Conservation (phyloP, 2,797 vertebrate species). For the Sparus aurata region DNA sequence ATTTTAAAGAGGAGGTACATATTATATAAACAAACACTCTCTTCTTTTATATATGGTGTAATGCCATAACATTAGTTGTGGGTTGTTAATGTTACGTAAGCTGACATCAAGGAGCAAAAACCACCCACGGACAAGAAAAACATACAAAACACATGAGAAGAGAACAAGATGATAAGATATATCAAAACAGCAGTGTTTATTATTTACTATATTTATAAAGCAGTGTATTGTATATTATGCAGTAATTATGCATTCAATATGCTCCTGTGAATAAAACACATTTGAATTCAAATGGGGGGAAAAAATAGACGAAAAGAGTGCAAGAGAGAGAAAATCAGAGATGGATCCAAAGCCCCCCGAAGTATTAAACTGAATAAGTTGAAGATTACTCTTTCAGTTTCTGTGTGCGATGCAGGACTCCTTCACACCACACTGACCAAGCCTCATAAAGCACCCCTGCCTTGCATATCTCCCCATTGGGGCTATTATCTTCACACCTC, state of each 20-base stretch:
- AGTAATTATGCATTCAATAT: background rate
- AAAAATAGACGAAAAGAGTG: conserved; percentile 9
- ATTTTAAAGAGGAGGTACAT: background rate
- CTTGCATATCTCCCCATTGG: conserved; percentile 81
- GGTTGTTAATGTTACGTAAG: background rate
- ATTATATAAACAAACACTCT: background rate
- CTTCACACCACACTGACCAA: conserved; percentile 81
- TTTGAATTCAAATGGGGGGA: background rate
- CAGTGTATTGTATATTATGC: background rate
- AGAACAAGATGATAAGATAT: background rate
- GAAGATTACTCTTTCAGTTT: conserved; percentile 64
- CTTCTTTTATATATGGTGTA: too few species aligned
- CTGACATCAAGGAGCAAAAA: background rate
- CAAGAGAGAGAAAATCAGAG: conserved; percentile 17
- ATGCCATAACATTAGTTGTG: background rate
- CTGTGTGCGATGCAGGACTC: conserved; percentile 70
- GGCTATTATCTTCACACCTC: conserved; percentile 86
- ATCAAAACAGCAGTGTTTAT: background rate
- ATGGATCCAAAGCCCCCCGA: conserved; percentile 28
- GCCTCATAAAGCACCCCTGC: conserved; percentile 75
- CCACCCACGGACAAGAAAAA: background rate
- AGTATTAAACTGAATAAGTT: conserved; percentile 60
- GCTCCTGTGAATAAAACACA: background rate
- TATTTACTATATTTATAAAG: background rate
- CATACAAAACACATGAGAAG: background rate